phyloP scores from a whole-genome alignment of 2,888 invertebrate genomes.

The Campaea margaritaria region DNA sequence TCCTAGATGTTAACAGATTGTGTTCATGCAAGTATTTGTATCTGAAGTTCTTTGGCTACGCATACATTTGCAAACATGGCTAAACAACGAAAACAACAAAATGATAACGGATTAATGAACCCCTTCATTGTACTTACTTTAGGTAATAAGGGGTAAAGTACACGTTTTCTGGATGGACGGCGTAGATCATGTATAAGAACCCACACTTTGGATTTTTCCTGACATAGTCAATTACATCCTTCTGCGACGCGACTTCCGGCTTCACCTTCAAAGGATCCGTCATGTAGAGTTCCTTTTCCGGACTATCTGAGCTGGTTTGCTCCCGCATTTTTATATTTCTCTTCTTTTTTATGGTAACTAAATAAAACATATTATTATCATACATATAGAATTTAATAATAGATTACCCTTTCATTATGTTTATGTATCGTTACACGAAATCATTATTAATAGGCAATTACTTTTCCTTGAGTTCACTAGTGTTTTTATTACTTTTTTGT shows the following conservation, averaged over 20 bases:
- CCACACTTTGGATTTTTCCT: slow-evolving; percentile 83
- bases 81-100: no score
- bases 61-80: no score
- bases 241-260: slow-evolving; percentile 74
- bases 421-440: no score
- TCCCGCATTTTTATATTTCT: slow-evolving; percentile 58
- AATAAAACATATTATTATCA: background rate
- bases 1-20: no score
- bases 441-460: no score
- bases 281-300: slow-evolving; percentile 41
- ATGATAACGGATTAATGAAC: no score
- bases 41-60: no score
- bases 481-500: no score
- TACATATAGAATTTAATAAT: no score
- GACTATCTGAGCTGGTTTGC: slow-evolving; percentile 32
- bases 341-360: slow-evolving; percentile 57
- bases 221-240: slow-evolving; percentile 80
- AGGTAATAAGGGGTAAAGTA: slow-evolving; percentile 91
- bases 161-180: slow-evolving; percentile 89
- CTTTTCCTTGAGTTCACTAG: no score
- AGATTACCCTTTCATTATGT: no score
- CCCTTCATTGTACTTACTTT: slow-evolving; percentile 77
- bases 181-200: slow-evolving; percentile 92
- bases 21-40: no score
- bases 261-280: slow-evolving; percentile 73